Evolutionary conservation across 2,888 invertebrate species (phyloP).

Genomic region (Leucoma salicis): DNA sequence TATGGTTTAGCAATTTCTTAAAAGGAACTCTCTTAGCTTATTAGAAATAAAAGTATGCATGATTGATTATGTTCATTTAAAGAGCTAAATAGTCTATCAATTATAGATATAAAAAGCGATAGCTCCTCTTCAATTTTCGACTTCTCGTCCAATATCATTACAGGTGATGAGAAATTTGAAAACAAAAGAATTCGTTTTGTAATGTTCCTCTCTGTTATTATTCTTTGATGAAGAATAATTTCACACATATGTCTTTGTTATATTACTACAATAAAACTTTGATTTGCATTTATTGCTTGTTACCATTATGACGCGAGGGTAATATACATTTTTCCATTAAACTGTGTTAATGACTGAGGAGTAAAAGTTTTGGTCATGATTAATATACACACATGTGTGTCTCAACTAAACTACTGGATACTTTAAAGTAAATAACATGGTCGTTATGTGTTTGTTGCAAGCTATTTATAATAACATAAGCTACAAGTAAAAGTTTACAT

Average conservation of each 20-base stretch:
- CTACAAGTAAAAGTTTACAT: conserved; percentile 74
- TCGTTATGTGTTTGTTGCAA: conserved; percentile 33
- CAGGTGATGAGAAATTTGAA: conserved; percentile 46
- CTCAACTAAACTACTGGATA: conserved; percentile 24
- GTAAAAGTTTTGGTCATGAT: too few relatives aligned
- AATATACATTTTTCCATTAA: background rate
- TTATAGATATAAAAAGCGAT: too few relatives aligned
- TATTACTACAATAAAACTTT: conserved; percentile 13
- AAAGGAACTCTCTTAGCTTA: too few relatives aligned
- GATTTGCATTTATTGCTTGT: conserved; percentile 10
- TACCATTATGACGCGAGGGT: conserved; percentile 4
- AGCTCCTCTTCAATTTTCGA: background rate
- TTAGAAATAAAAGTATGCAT: too few relatives aligned
- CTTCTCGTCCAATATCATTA: conserved; percentile 24
- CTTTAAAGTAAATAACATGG: conserved; percentile 42
- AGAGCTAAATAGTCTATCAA: too few relatives aligned
- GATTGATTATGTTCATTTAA: too few relatives aligned
- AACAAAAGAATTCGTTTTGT: conserved; percentile 47
- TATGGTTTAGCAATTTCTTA: too few relatives aligned
- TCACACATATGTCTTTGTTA: conserved; percentile 40
- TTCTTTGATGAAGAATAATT: conserved; percentile 28
- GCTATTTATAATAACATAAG: conserved; percentile 62
- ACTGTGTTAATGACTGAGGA: too few relatives aligned
- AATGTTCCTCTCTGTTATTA: conserved; percentile 22
- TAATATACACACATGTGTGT: too few relatives aligned